Percentiles rank a stretch among this genome's conserved stretches.
Evolutionary conservation across 2,113 vertebrate species (phyloP).

Genomic region (Psephotus haematonotus): DNA sequence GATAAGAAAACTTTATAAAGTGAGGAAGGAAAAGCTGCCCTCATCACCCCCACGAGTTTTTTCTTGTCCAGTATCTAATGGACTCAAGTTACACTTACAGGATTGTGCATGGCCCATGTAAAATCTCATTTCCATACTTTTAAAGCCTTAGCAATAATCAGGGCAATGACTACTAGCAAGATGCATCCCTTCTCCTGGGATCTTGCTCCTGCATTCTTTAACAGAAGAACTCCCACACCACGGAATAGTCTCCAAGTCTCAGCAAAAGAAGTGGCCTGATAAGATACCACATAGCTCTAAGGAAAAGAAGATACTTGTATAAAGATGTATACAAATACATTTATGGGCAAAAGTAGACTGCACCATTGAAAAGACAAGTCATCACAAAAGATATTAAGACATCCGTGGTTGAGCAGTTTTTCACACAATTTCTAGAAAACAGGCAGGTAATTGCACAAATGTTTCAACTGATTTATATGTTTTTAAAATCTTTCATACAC

Average conservation of each 20-base stretch:
- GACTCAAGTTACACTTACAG: background rate
- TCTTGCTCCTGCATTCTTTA: background rate
- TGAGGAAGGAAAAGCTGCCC: background rate
- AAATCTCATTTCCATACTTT: background rate
- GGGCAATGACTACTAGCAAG: background rate
- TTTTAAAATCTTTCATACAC: background rate
- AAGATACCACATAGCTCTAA: background rate
- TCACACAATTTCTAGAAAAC: background rate
- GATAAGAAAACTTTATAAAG: background rate
- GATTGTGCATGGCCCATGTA: background rate
- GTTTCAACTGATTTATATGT: background rate
- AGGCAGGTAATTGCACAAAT: background rate
- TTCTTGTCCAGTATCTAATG: background rate
- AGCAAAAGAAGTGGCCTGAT: background rate
- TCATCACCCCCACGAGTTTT: background rate
- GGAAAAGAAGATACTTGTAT: background rate
- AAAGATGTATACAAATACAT: background rate
- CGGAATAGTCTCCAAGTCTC: background rate
- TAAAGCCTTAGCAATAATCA: background rate
- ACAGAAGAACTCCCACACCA: background rate
- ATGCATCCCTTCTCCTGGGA: background rate
- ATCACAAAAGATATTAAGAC: background rate
- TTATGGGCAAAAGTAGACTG: background rate
- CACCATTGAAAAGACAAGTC: background rate
- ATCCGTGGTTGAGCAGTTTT: background rate